phyloP scores from a whole-genome alignment of 2,888 invertebrate species.

The Osedax frankpressi region DNA sequence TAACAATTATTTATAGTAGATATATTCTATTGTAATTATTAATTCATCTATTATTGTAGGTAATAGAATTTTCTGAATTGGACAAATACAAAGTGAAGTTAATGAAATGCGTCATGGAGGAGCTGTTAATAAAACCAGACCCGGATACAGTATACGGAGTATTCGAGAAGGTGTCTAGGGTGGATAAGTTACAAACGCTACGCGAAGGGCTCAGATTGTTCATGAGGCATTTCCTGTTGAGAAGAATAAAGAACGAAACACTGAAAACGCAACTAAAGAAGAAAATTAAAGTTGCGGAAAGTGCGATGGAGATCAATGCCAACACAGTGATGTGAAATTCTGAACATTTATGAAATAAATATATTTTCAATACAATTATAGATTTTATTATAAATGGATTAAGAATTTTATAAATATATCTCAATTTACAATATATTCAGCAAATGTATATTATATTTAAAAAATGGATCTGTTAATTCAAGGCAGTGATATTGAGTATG shows the following conservation, averaged over 20 bases:
- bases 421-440: too few species aligned
- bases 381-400: too few species aligned
- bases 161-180: slow-evolving; percentile 61
- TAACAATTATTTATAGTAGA: neutral
- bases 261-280: slow-evolving; percentile 25
- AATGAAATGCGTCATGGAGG: slow-evolving; percentile 63
- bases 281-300: slow-evolving; percentile 30
- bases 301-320: slow-evolving; percentile 23
- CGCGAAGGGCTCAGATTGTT: slow-evolving; percentile 71
- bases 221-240: slow-evolving; percentile 68
- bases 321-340: neutral
- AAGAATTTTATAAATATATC: too few species aligned
- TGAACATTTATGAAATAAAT: too few species aligned
- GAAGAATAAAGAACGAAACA: slow-evolving; percentile 24
- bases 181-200: slow-evolving; percentile 60
- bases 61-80: slow-evolving; percentile 70
- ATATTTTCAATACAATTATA: too few species aligned
- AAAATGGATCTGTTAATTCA: too few species aligned
- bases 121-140: slow-evolving; percentile 59
- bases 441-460: too few species aligned
- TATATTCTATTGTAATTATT: neutral
- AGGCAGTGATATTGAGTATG: too few species aligned
- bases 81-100: slow-evolving; percentile 67
- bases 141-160: slow-evolving; percentile 54
- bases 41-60: neutral